phyloP scores from a whole-genome alignment of 2,888 invertebrate genomes.

The Nomada flava region DNA sequence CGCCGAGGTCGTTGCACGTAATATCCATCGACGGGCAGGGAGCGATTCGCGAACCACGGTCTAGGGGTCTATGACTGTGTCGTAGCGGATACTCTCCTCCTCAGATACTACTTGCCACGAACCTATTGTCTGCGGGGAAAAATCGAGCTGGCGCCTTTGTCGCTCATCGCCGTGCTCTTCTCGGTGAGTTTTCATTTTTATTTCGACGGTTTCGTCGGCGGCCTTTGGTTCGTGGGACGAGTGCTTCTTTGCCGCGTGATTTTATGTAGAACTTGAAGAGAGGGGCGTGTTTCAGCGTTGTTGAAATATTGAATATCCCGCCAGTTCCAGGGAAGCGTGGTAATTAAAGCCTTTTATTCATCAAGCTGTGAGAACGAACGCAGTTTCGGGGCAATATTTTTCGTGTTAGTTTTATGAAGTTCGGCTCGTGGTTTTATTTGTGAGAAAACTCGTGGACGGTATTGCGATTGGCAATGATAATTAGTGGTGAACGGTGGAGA shows the following conservation, averaged over 20 bases:
- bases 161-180: background rate
- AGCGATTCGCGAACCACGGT: conserved; percentile 7
- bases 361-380: background rate
- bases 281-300: background rate
- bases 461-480: background rate
- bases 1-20: conserved; percentile 32
- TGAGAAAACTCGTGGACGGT: background rate
- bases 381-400: too few species aligned
- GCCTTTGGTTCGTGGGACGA: too few species aligned
- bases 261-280: background rate
- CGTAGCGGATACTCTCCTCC: conserved; percentile 1
- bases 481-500: background rate
- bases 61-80: background rate
- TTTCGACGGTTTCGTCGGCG: background rate
- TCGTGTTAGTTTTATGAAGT: background rate
- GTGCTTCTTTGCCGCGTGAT: too few species aligned
- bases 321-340: background rate
- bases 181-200: conserved; percentile 31
- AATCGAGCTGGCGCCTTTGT: background rate
- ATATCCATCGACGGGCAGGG: background rate
- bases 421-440: background rate
- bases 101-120: background rate
- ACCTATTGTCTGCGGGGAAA: conserved; percentile 1
- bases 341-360: background rate
- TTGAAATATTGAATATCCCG: conserved; percentile 36